These are phyloP conservation scores for Digitonthophagus gazella DNA, from an alignment of 2,888 invertebrate species.

Conservation along the genomic window DNA sequence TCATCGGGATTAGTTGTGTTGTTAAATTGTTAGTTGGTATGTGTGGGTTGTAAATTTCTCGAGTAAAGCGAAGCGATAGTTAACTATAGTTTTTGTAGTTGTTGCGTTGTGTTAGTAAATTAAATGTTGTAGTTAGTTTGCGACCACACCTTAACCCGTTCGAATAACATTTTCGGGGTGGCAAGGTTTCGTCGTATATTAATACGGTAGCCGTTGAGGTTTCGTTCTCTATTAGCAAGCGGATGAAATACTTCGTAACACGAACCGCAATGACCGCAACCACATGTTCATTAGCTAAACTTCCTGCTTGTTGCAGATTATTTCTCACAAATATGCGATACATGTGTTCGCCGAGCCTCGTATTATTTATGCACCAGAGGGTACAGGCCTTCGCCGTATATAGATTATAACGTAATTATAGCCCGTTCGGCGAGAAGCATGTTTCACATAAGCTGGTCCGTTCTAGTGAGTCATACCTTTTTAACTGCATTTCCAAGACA, in stretches of 20 bases:
- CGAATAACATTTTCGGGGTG: neutral
- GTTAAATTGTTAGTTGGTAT: neutral
- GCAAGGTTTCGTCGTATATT: neutral
- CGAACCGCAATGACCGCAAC: slow-evolving; percentile 24
- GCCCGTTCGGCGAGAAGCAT: neutral
- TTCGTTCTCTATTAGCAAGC: slow-evolving; percentile 11
- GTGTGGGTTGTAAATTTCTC: neutral
- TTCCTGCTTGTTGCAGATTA: slow-evolving; percentile 25
- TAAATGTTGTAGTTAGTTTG: neutral
- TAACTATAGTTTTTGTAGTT: neutral
- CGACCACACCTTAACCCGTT: neutral
- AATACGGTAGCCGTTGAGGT: slow-evolving; percentile 16
- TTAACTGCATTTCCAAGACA: neutral
- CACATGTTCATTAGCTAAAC: slow-evolving; percentile 29
- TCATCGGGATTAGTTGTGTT: neutral
- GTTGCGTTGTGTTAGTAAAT: neutral
- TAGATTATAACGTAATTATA: neutral
- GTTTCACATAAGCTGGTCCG: neutral
- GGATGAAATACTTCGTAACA: slow-evolving; percentile 14
- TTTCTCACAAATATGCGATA: slow-evolving; percentile 14
- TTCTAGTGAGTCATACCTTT: neutral
- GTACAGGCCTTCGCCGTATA: neutral
- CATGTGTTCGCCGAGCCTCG: slow-evolving; percentile 4
- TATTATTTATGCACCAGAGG: neutral
- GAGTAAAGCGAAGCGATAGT: neutral